A percentile compares a stretch with the other conserved stretches of the same genome.
Conservation (phyloP, 2,888 invertebrate species). For the Lymantria monacha region DNA sequence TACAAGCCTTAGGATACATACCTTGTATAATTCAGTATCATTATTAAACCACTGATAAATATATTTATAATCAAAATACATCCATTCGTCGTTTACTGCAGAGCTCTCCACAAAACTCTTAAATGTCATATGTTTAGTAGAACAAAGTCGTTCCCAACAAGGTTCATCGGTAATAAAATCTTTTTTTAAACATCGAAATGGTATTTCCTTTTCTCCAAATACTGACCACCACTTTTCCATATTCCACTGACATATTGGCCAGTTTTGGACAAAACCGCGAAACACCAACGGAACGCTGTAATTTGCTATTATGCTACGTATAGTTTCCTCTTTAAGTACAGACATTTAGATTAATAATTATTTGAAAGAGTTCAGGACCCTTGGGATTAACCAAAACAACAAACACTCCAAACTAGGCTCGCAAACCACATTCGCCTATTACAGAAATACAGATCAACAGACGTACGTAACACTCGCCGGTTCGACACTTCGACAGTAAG, state of each 20-base stretch:
- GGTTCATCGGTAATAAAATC: conserved; percentile 78
- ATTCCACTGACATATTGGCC: conserved; percentile 83
- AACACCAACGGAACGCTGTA: conserved; percentile 77
- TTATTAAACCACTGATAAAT: conserved; percentile 85
- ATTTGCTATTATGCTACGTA: conserved; percentile 48
- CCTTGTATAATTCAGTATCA: conserved; percentile 82
- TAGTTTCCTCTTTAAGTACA: conserved; percentile 47
- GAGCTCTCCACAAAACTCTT: conserved; percentile 81
- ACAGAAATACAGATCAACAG: no score
- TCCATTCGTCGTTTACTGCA: conserved; percentile 81
- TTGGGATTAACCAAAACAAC: neutral
- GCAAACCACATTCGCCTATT: no score
- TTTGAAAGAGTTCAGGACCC: neutral
- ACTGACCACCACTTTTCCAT: conserved; percentile 82
- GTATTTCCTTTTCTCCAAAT: conserved; percentile 79
- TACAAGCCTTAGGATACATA: conserved; percentile 35
- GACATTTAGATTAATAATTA: conserved; percentile 40
- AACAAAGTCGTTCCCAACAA: conserved; percentile 90
- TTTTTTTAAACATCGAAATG: conserved; percentile 78
- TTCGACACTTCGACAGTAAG: no score
- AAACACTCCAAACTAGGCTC: neutral
- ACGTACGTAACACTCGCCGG: no score
- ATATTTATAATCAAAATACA: conserved; percentile 94
- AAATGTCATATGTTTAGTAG: conserved; percentile 82
- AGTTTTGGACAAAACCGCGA: conserved; percentile 74